A percentile compares a stretch with the other conserved stretches of the same genome.
phyloP scores from a whole-genome alignment of 2,113 vertebrate genomes.

The Cebus imitator region DNA sequence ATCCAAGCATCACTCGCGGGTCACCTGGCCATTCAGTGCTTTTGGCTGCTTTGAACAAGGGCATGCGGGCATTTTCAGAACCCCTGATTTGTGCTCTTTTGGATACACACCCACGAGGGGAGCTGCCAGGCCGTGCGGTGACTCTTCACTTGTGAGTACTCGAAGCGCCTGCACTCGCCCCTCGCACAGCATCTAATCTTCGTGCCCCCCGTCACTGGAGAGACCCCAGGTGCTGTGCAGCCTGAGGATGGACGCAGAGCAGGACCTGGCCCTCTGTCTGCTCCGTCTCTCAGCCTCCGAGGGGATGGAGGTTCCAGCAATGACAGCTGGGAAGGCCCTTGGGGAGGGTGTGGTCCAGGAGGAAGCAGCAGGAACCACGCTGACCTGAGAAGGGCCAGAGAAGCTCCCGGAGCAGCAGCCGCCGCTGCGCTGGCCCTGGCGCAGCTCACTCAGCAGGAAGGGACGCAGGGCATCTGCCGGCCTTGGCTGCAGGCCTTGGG shows the following conservation, averaged over 20 bases:
- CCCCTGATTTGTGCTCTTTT: too few relatives aligned
- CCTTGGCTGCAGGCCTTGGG: neutral
- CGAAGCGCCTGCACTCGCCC: fast-evolving
- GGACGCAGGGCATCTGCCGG: neutral
- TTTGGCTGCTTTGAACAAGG: neutral
- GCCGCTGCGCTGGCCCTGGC: fast-evolving
- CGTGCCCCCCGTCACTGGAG: fast-evolving
- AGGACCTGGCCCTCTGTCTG: too few relatives aligned
- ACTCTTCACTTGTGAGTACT: neutral
- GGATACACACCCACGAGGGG: neutral
- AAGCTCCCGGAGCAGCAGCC: neutral
- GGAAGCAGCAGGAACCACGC: too few relatives aligned
- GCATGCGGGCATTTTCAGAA: too few relatives aligned
- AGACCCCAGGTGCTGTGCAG: neutral
- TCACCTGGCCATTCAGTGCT: too few relatives aligned
- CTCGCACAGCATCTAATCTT: neutral
- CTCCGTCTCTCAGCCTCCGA: neutral
- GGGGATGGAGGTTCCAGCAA: neutral
- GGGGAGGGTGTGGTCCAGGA: neutral
- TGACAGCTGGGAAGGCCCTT: too few relatives aligned
- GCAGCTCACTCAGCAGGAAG: neutral
- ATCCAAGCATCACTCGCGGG: too few relatives aligned
- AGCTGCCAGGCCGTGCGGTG: neutral
- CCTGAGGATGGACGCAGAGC: fast-evolving
- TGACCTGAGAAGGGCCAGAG: neutral